A percentile compares a stretch with the other conserved stretches of the same genome.
phyloP scores from a whole-genome alignment of 2,113 vertebrate species.

The Furnarius figulus region DNA sequence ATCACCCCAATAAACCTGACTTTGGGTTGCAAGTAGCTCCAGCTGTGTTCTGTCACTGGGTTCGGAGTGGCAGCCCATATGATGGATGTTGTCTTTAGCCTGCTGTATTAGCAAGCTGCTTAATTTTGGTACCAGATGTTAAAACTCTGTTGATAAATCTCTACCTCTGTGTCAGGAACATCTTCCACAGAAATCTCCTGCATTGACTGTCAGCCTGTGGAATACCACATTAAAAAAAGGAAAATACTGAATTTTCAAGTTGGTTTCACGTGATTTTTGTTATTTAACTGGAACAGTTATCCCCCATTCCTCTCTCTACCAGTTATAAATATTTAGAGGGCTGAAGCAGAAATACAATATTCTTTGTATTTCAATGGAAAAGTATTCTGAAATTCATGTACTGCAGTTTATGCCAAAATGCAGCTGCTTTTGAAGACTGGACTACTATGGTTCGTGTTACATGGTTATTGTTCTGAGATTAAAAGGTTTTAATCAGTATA shows the following conservation, averaged over 20 bases:
- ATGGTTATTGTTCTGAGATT: background rate
- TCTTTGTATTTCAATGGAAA: background rate
- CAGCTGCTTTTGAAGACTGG: background rate
- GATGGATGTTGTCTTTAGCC: background rate
- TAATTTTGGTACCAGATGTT: background rate
- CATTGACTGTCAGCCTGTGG: background rate
- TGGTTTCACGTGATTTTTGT: background rate
- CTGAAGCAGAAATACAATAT: background rate
- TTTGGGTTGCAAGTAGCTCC: background rate
- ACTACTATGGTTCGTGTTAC: background rate
- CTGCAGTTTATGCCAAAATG: background rate
- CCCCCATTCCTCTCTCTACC: rapidly evolving
- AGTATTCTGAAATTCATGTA: background rate
- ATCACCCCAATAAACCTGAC: background rate
- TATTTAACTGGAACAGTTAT: background rate
- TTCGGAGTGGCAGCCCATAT: background rate
- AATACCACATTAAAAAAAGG: background rate
- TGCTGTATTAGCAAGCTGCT: background rate
- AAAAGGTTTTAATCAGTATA: background rate
- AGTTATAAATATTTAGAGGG: background rate
- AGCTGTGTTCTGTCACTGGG: rapidly evolving
- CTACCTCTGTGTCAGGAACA: background rate
- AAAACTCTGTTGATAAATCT: background rate
- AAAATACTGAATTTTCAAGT: background rate
- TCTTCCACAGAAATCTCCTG: background rate